phyloP scores from a whole-genome alignment of 2,113 vertebrate species.

The Triplophysa rosa region DNA sequence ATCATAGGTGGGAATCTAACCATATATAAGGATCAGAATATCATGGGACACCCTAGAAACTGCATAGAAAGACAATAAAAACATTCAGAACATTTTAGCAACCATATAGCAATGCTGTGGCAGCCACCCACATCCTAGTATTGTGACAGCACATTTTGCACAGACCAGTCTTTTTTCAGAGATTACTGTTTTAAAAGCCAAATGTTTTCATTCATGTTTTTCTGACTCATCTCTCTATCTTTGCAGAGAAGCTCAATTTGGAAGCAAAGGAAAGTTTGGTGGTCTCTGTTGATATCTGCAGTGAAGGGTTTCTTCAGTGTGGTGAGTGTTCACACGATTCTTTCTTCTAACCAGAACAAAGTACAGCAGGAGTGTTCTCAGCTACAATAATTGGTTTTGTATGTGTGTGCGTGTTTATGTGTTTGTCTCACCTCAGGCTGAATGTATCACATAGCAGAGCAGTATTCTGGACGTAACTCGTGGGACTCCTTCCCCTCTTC shows the following conservation, averaged over 20 bases:
- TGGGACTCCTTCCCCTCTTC: constrained; percentile 84
- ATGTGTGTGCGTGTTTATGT: not conserved
- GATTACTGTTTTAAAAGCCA: not conserved
- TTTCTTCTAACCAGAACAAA: constrained; percentile 12
- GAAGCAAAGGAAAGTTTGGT: constrained; percentile 41
- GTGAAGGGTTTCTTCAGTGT: constrained; percentile 55
- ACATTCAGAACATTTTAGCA: not conserved
- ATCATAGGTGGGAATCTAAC: not conserved
- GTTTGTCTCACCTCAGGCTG: constrained; percentile 75
- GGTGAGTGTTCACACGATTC: constrained; percentile 43
- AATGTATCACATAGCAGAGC: constrained; percentile 89
- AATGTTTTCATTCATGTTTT: not conserved
- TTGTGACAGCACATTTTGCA: not conserved
- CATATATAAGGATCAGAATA: not conserved
- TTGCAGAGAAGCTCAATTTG: constrained; percentile 29
- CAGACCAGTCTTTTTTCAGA: not conserved
- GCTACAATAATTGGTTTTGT: constrained; percentile 28
- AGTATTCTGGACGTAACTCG: constrained; percentile 83
- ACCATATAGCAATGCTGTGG: too few species aligned
- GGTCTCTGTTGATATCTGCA: constrained; percentile 51
- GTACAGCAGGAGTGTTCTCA: constrained; percentile 5
- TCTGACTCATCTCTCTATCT: not conserved
- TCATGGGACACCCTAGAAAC: not conserved
- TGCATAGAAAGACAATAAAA: not conserved
- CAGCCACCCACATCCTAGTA: not conserved